A percentile compares a stretch with the other conserved stretches of the same genome.
Evolutionary conservation across 2,797 vertebrate species (phyloP).

Genomic region (Austrolebias charrua): DNA sequence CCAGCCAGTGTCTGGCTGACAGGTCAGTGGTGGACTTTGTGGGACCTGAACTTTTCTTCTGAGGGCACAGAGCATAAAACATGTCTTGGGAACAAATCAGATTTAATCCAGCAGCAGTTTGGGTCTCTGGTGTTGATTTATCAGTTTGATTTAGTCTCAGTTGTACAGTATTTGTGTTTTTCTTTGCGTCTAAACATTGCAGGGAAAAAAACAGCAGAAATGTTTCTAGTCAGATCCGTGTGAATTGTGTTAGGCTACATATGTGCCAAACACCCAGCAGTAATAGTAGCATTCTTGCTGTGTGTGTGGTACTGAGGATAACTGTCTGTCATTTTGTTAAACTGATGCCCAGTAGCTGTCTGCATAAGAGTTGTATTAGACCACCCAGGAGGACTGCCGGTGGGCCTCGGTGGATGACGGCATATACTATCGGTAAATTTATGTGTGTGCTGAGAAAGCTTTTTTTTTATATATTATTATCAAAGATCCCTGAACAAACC

Average conservation of each 20-base stretch:
- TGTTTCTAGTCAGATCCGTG: slow-evolving; percentile 26
- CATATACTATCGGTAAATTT: slow-evolving; percentile 55
- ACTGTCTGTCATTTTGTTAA: slow-evolving; percentile 66
- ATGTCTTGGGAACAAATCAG: slow-evolving; percentile 23
- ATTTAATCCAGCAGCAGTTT: slow-evolving; percentile 8
- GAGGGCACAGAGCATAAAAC: slow-evolving; percentile 11
- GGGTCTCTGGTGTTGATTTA: slow-evolving; percentile 6
- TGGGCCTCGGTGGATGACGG: slow-evolving; percentile 65
- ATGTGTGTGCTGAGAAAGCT: slow-evolving; percentile 35
- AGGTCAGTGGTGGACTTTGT: slow-evolving; percentile 14
- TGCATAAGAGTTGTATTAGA: slow-evolving; percentile 68
- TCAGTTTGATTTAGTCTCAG: background rate
- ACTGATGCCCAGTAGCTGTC: slow-evolving; percentile 74
- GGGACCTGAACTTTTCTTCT: slow-evolving; percentile 24
- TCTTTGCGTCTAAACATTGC: slow-evolving; percentile 10
- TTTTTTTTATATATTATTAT: slow-evolving; percentile 14
- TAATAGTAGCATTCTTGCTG: slow-evolving; percentile 53
- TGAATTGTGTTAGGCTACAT: slow-evolving; percentile 20
- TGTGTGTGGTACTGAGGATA: slow-evolving; percentile 65
- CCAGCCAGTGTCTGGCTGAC: slow-evolving; percentile 30
- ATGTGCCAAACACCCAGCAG: slow-evolving; percentile 70
- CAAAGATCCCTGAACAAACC: slow-evolving; percentile 46
- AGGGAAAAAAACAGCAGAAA: background rate
- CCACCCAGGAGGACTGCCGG: slow-evolving; percentile 76
- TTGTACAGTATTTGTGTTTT: background rate